Percentiles rank a stretch among this genome's conserved stretches.
Evolutionary conservation across 1,140 invertebrate genomes (phyloP).

Genomic region (Drosophila biarmipes): DNA sequence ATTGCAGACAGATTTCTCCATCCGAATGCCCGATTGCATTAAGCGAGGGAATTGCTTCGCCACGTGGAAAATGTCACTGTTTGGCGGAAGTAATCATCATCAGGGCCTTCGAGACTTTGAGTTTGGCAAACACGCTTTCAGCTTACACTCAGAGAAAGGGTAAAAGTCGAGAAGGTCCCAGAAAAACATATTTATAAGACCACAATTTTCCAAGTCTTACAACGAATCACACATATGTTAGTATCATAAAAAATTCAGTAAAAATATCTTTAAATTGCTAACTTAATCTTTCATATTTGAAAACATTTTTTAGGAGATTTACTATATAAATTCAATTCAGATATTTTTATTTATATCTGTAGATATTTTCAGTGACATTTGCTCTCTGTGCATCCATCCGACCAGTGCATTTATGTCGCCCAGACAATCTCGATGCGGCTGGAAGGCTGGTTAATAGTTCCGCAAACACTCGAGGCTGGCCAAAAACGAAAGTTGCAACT

Average conservation of each 20-base stretch:
- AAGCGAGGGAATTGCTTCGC: conserved; percentile 8
- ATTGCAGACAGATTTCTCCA: conserved; percentile 31
- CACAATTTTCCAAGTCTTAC: too few species aligned
- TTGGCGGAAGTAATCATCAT: conserved; percentile 59
- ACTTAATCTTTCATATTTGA: too few species aligned
- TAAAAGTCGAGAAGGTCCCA: background rate
- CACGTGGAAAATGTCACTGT: conserved; percentile 54
- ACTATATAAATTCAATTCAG: too few species aligned
- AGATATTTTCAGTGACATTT: background rate
- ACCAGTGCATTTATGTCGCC: conserved; percentile 31
- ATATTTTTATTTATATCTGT: too few species aligned
- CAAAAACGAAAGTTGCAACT: conserved; percentile 67
- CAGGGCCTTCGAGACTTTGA: conserved; percentile 22
- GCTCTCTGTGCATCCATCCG: background rate
- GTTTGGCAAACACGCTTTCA: conserved; percentile 38
- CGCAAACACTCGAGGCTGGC: conserved; percentile 39
- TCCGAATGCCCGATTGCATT: conserved; percentile 22
- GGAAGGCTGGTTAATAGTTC: conserved; percentile 64
- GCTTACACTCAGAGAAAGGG: conserved; percentile 9
- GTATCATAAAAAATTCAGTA: too few species aligned
- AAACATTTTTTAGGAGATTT: too few species aligned
- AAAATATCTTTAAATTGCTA: too few species aligned
- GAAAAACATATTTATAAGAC: background rate
- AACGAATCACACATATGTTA: too few species aligned
- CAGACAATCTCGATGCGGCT: conserved; percentile 46